Evolutionary conservation across 2,113 vertebrate species (phyloP).

Genomic region (Thamnaconus septentrionalis): DNA sequence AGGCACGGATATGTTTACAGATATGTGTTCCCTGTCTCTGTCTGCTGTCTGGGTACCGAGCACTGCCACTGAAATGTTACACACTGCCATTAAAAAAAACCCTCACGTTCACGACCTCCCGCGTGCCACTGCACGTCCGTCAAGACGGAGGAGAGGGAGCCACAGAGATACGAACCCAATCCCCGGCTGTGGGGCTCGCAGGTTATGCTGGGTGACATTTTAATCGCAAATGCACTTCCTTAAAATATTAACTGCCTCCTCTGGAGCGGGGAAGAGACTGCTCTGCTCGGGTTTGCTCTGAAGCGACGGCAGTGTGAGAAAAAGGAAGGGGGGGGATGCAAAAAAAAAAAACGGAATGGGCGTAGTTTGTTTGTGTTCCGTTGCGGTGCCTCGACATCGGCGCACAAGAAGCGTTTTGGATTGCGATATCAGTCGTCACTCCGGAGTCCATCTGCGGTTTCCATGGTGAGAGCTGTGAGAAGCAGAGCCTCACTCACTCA

Average conservation of each 20-base stretch:
- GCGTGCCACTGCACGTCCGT: too few relatives aligned
- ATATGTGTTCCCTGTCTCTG: too few relatives aligned
- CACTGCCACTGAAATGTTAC: too few relatives aligned
- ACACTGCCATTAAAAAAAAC: too few relatives aligned
- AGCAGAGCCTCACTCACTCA: slow-evolving; percentile 17
- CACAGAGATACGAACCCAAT: too few relatives aligned
- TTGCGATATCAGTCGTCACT: slow-evolving; percentile 58
- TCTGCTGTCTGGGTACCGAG: too few relatives aligned
- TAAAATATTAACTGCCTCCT: slow-evolving; percentile 17
- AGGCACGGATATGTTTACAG: too few relatives aligned
- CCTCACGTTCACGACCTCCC: too few relatives aligned
- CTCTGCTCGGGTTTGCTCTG: background rate
- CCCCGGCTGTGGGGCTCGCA: background rate
- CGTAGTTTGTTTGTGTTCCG: slow-evolving; percentile 14
- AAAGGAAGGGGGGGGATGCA: background rate
- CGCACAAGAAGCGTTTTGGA: slow-evolving; percentile 39
- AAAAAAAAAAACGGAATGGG: slow-evolving; percentile 1
- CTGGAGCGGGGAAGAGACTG: background rate
- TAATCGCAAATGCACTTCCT: slow-evolving; percentile 7
- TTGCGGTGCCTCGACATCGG: slow-evolving; percentile 15
- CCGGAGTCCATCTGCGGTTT: slow-evolving; percentile 58
- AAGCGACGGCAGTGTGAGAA: background rate
- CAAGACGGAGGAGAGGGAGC: too few relatives aligned
- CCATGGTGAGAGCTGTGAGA: slow-evolving; percentile 63
- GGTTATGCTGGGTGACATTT: slow-evolving; percentile 34